Base-by-base conservation (phyloP, 2,888 invertebrate species). In the Diplazon laetatorius region DNA sequence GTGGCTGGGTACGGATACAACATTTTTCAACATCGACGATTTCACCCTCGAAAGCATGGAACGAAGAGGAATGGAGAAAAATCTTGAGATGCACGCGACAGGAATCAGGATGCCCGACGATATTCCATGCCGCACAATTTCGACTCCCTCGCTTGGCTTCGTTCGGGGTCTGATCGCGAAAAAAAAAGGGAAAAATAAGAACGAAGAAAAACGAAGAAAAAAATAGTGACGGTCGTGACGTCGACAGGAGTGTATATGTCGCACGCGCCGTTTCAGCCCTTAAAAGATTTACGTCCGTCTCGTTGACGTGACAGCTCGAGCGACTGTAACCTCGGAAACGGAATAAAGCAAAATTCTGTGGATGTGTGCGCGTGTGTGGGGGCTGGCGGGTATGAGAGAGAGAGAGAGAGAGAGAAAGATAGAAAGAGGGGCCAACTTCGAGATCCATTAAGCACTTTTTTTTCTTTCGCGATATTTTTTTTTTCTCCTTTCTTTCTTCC, bases 201-300 rank as follows among this genome's bases (percentile, higher is more conserved):
- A n/a, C n/a, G n/a, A n/a, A n/a, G n/a, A n/a, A n/a, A n/a, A n/a
- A n/a, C n/a, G n/a, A n/a, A n/a, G n/a, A 55, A 30, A 42, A 68
- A 44, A 30, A 39, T 20, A 55, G 55, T 57, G 55, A 68, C 70
- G 60, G 66, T 59, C 39, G 16, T 66, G 68, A 60, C 60, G 52
- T 74, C 52, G 60, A 39, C 52, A 18, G 25, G 25, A 50, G 30
- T 44, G 62, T 22, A 14, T 42, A 52, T 12, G 70, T 50, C 52
- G 55, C 48, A 6, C 63, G 35, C 14, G 35, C 14, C 63, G 30
- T 55, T 55, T 55, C 30, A 22, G 39, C 35, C 59, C 60, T 46
- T 76, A 35, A 76, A 76, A 71, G 66, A 76, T 76, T 76, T 66
- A 68, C 52, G 50, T 62, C 46, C 71, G 46, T 48, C 60, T 39